Percentiles rank a stretch among this genome's conserved stretches.
These are phyloP conservation scores for Channallabes apus DNA, from an alignment of 2,797 vertebrate species.

Conservation along the genomic window DNA sequence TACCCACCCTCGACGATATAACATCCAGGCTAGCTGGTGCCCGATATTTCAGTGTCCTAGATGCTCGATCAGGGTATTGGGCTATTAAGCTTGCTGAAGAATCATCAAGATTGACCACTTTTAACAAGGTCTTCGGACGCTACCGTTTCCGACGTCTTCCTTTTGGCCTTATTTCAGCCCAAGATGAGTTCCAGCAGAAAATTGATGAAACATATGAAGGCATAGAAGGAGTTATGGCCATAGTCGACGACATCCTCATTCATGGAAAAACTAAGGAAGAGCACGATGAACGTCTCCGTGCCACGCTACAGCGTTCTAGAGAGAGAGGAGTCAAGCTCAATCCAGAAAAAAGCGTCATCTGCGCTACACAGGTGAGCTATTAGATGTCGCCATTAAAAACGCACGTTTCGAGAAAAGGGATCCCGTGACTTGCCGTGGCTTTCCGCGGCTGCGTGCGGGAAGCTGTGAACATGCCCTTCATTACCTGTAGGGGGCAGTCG, in stretches of 20 bases:
- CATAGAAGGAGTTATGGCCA: neutral
- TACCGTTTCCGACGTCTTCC: constrained; percentile 23
- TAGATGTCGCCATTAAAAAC: too few relatives aligned
- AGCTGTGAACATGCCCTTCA: too few relatives aligned
- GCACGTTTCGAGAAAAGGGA: too few relatives aligned
- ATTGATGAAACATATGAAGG: constrained; percentile 36
- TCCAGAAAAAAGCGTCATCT: constrained; percentile 41
- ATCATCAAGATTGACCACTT: constrained; percentile 44
- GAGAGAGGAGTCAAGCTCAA: constrained; percentile 44
- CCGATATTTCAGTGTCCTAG: constrained; percentile 32
- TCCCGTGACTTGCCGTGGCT: too few relatives aligned
- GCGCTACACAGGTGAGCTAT: constrained; percentile 45
- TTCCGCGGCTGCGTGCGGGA: too few relatives aligned
- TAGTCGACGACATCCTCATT: constrained; percentile 44
- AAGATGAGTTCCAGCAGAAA: constrained; percentile 34
- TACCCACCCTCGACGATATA: constrained; percentile 19
- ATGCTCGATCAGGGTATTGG: constrained; percentile 40
- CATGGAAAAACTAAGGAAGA: constrained; percentile 27
- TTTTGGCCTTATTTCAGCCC: constrained; percentile 28
- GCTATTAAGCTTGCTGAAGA: constrained; percentile 34
- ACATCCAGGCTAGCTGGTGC: constrained; percentile 26
- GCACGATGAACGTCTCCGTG: constrained; percentile 35
- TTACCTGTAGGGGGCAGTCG: too few relatives aligned
- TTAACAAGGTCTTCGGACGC: constrained; percentile 39
- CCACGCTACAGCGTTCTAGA: constrained; percentile 30